Evolutionary conservation across 37 sponge, comb jelly and placozoan species (phyloP).

Genomic region (Crambe crambe): DNA sequence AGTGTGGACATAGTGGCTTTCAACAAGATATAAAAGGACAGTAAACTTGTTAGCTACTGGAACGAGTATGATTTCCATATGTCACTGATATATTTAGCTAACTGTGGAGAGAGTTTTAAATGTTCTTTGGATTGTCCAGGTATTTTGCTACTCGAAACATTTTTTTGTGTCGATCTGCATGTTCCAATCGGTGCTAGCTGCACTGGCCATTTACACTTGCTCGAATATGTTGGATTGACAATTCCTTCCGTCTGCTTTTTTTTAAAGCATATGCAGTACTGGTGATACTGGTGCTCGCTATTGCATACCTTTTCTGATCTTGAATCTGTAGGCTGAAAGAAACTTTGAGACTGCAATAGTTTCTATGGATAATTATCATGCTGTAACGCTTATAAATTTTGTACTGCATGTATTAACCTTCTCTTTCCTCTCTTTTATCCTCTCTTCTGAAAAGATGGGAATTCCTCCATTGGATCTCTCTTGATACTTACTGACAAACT

Average conservation of each 20-base stretch:
- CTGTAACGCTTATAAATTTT: too few species aligned
- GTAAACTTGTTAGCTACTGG: too few species aligned
- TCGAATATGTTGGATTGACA: too few species aligned
- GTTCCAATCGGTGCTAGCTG: too few species aligned
- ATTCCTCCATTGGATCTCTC: slow-evolving; percentile 64
- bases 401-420: too few species aligned
- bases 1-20: slow-evolving; percentile 92
- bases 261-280: too few species aligned
- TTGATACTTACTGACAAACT: slow-evolving; percentile 57
- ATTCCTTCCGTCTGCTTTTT: too few species aligned
- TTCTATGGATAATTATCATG: background rate
- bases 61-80: slow-evolving; percentile 8
- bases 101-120: slow-evolving; percentile 18
- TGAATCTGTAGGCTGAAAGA: too few species aligned
- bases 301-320: too few species aligned
- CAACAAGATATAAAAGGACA: slow-evolving; percentile 76
- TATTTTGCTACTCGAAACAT: background rate
- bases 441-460: slow-evolving; percentile 64
- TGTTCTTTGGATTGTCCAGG: background rate
- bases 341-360: background rate
- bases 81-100: slow-evolving; percentile 35
- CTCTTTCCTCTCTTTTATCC: slow-evolving; percentile 44
- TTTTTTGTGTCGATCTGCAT: too few species aligned
- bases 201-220: too few species aligned
- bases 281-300: too few species aligned